These are phyloP conservation scores for Hirtodrosophila alboralis DNA, from an alignment of 2,888 invertebrate species.

Conservation along the genomic window DNA sequence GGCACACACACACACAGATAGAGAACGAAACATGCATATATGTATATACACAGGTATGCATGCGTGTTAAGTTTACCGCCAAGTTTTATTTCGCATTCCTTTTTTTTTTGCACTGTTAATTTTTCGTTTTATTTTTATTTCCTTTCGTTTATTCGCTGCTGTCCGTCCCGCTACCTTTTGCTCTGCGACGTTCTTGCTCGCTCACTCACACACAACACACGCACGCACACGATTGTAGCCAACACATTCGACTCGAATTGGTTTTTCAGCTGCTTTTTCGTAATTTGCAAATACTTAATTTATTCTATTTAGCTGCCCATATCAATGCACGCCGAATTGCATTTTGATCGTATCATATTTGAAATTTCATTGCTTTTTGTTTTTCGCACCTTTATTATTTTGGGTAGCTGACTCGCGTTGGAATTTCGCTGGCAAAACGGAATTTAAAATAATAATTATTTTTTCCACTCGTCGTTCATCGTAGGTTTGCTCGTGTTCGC, in stretches of 20 bases:
- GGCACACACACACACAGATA: constrained; percentile 20
- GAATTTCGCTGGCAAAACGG: constrained; percentile 82
- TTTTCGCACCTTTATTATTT: constrained; percentile 46
- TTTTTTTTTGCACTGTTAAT: constrained; percentile 42
- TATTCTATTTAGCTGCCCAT: constrained; percentile 59
- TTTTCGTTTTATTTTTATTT: constrained; percentile 67
- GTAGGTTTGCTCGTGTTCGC: constrained; percentile 79
- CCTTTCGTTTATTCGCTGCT: constrained; percentile 58
- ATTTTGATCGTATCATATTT: constrained; percentile 60
- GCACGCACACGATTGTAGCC: constrained; percentile 52
- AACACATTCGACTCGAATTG: constrained; percentile 60
- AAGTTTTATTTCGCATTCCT: constrained; percentile 49
- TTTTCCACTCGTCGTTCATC: constrained; percentile 81
- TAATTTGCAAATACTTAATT: constrained; percentile 72
- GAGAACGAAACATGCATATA: constrained; percentile 22
- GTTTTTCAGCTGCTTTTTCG: constrained; percentile 66
- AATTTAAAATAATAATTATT: constrained; percentile 83
- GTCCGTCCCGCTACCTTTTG: constrained; percentile 50
- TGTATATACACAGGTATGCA: constrained; percentile 3
- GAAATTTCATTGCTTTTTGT: constrained; percentile 30
- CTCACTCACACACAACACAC: constrained; percentile 47
- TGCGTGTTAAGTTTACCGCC: constrained; percentile 67
- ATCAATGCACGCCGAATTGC: constrained; percentile 45
- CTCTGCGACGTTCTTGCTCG: constrained; percentile 37
- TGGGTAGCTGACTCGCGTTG: constrained; percentile 61